Conservation (phyloP, 2,888 invertebrate genomes). For the Cynaeus angustus region DNA sequence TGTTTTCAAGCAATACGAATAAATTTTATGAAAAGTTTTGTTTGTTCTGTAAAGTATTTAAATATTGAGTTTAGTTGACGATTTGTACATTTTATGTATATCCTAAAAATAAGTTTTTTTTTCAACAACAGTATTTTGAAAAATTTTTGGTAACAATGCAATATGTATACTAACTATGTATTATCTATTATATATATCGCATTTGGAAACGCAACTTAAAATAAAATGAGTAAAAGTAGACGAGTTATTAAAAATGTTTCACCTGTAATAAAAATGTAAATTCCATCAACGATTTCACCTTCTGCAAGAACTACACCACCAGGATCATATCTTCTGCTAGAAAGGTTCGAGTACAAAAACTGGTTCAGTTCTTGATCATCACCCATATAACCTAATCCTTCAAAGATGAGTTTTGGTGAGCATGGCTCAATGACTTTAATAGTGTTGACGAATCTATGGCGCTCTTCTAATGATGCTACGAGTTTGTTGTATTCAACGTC, state of each 20-base stretch:
- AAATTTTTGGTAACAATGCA: too few relatives aligned
- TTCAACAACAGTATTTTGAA: too few relatives aligned
- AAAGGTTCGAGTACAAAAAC: constrained; percentile 52
- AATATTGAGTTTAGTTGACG: too few relatives aligned
- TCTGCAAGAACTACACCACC: constrained; percentile 55
- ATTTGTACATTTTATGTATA: too few relatives aligned
- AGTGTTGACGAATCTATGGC: constrained; percentile 7
- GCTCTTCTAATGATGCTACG: neutral
- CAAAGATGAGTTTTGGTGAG: constrained; percentile 70
- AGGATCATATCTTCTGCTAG: constrained; percentile 50
- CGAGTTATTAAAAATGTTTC: constrained; percentile 45
- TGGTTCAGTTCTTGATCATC: constrained; percentile 49
- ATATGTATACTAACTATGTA: too few relatives aligned
- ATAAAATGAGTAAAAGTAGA: constrained; percentile 1
- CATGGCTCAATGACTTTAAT: constrained; percentile 71
- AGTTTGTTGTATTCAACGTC: constrained; percentile 31
- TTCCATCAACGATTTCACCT: constrained; percentile 67
- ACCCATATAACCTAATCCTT: constrained; percentile 55
- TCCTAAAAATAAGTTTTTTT: too few relatives aligned
- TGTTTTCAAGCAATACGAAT: too few relatives aligned
- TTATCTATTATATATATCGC: too few relatives aligned
- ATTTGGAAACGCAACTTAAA: too few relatives aligned
- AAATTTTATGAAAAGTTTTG: too few relatives aligned
- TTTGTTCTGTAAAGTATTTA: too few relatives aligned
- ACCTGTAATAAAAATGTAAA: constrained; percentile 71